phyloP scores from a whole-genome alignment of 1,140 invertebrate genomes.

The Diploscapter pachys region DNA sequence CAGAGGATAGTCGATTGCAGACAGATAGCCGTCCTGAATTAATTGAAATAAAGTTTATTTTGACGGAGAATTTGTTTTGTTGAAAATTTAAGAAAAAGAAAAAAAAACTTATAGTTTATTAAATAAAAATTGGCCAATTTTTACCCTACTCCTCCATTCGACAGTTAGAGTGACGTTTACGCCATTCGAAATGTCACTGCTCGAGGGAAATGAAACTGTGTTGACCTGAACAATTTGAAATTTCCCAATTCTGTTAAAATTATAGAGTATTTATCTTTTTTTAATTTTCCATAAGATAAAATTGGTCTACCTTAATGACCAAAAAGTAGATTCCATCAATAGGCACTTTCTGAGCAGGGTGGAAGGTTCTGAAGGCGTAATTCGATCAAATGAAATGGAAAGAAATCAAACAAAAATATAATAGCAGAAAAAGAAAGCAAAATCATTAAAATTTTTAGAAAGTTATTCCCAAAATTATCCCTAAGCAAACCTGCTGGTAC shows the following conservation, averaged over 20 bases:
- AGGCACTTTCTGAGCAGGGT: slow-evolving; percentile 51
- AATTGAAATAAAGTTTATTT: too few species aligned
- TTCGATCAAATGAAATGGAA: background rate
- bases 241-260: slow-evolving; percentile 34
- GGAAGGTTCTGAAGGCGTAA: slow-evolving; percentile 48
- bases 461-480: too few species aligned
- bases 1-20: slow-evolving; percentile 56
- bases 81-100: too few species aligned
- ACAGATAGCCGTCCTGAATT: slow-evolving; percentile 41
- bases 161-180: slow-evolving; percentile 39
- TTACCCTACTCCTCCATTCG: too few species aligned
- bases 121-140: too few species aligned
- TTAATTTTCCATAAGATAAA: background rate
- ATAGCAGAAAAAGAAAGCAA: slow-evolving; percentile 2
- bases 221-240: slow-evolving; percentile 27
- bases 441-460: too few species aligned
- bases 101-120: too few species aligned
- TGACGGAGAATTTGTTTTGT: too few species aligned
- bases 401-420: background rate
- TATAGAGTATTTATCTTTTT: slow-evolving; percentile 8
- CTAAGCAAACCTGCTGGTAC: too few species aligned
- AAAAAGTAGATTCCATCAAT: slow-evolving; percentile 54
- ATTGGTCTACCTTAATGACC: slow-evolving; percentile 46
- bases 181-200: slow-evolving; percentile 48
- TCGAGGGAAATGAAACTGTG: slow-evolving; percentile 8